Evolutionary conservation across 1,140 invertebrate species (phyloP), one percentile per base, ranked within the genome.

Genomic region (Probaryconus sp.): DNA sequence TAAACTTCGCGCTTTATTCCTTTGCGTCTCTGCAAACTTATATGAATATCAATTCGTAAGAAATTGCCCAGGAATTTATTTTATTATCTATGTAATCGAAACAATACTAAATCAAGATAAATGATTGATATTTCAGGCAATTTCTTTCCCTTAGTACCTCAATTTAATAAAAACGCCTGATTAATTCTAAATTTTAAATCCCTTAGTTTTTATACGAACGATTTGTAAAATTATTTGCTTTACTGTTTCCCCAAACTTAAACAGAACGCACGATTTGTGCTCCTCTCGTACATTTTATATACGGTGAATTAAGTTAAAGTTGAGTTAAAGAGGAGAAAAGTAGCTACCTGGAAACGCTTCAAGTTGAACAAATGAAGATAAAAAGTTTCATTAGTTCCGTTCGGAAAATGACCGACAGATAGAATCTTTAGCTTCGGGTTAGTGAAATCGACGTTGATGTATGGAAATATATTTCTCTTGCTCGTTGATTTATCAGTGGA

Each of bases 151-250:
- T n/a, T n/a, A n/a, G n/a, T n/a, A n/a, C n/a, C n/a, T n/a, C n/a
- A n/a, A n/a, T n/a, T n/a, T n/a, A n/a, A n/a, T n/a, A n/a, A n/a
- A n/a, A n/a, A n/a, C n/a, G n/a, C n/a, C n/a, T n/a, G n/a, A n/a
- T n/a, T 17, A 10, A 51, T 31, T 67, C 50, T 67, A 67, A 67
- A 67, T 67, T 67, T 56, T 18, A 56, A 45, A 56, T 48, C 33
- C 17, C 51, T 56, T 42, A 50, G 21, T 26, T 67, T 67, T 67
- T 67, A 56, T 21, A 14, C 24, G 13, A 31, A 35, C 33, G 40
- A 65, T 55, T 55, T 65, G 50, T 65, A 38, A 65, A 65, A 42
- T 65, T 65, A 65, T 65, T 65, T 65, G 48, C 61, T 45, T 45
- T 64, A 26, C 43, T 33, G 17, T 53, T 45, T 9, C 1, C 16